Percentiles rank a stretch among this genome's conserved stretches.
These are phyloP conservation scores for Mola mola DNA, from an alignment of 2,113 vertebrate genomes.

Conservation along the genomic window DNA sequence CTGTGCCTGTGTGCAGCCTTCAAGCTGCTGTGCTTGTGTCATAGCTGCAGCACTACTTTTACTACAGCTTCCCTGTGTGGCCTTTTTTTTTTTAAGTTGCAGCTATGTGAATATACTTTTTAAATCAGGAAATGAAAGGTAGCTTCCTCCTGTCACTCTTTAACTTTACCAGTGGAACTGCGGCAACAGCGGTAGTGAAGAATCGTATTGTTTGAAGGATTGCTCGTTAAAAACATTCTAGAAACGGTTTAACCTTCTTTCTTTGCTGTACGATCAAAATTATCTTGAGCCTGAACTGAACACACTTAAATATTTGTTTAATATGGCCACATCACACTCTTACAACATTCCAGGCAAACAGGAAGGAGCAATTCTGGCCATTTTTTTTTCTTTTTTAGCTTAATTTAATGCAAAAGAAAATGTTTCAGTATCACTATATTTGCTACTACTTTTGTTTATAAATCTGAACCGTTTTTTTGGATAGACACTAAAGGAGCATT, in stretches of 20 bases:
- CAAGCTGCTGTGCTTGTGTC: constrained; percentile 14
- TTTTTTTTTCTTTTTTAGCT: not conserved
- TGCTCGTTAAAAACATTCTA: too few relatives aligned
- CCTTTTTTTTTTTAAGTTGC: constrained; percentile 6
- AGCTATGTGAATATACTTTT: constrained; percentile 14
- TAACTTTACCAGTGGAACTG: too few relatives aligned
- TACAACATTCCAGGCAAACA: too few relatives aligned
- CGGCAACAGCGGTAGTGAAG: too few relatives aligned
- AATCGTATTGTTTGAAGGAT: too few relatives aligned
- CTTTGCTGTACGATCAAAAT: too few relatives aligned
- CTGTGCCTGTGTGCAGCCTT: not conserved
- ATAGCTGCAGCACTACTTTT: constrained; percentile 10
- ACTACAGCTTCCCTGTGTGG: not conserved
- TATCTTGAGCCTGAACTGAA: not conserved
- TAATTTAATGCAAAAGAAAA: not conserved
- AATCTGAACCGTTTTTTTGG: too few relatives aligned
- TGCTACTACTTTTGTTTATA: not conserved
- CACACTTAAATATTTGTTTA: too few relatives aligned
- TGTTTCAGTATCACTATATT: not conserved
- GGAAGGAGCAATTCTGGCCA: too few relatives aligned
- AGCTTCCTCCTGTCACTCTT: not conserved
- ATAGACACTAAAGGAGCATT: too few relatives aligned
- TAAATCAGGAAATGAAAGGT: not conserved
- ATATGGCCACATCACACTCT: too few relatives aligned
- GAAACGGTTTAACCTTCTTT: too few relatives aligned